A percentile compares a stretch with the other conserved stretches of the same genome.
These are phyloP conservation scores for Plebejus melissa DNA, from an alignment of 2,888 invertebrate species.

Conservation along the genomic window DNA sequence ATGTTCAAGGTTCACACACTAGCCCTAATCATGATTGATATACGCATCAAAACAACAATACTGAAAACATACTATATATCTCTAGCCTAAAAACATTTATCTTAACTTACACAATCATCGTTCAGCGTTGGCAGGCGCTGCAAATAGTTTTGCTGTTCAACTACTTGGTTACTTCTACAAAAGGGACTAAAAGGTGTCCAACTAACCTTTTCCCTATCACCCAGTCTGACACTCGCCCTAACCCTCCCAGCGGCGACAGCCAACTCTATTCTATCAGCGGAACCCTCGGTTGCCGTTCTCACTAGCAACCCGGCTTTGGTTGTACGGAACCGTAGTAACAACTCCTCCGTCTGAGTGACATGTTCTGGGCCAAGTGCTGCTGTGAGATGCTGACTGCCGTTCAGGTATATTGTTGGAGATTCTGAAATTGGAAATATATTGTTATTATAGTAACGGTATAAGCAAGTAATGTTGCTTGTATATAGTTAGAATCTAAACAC, in stretches of 20 bases:
- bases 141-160: neutral
- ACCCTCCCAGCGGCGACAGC: slow-evolving; percentile 91
- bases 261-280: slow-evolving; percentile 90
- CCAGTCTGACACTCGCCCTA: slow-evolving; percentile 88
- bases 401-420: slow-evolving; percentile 91
- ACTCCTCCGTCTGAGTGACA: slow-evolving; percentile 93
- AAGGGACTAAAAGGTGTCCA: neutral
- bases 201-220: slow-evolving; percentile 87
- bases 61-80: too few species aligned
- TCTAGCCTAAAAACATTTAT: neutral
- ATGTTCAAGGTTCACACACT: too few species aligned
- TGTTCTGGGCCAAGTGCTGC: slow-evolving; percentile 86
- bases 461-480: too few species aligned
- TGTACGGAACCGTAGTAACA: slow-evolving; percentile 91
- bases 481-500: too few species aligned
- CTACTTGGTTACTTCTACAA: neutral
- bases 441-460: neutral
- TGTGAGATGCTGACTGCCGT: slow-evolving; percentile 92
- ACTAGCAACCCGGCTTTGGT: slow-evolving; percentile 87
- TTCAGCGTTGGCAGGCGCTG: neutral
- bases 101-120: neutral
- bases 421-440: slow-evolving; percentile 76
- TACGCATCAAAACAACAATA: too few species aligned
- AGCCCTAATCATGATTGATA: too few species aligned
- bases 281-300: slow-evolving; percentile 87